Conservation (phyloP, 2,888 invertebrate genomes). For the Hyposoter didymator region DNA sequence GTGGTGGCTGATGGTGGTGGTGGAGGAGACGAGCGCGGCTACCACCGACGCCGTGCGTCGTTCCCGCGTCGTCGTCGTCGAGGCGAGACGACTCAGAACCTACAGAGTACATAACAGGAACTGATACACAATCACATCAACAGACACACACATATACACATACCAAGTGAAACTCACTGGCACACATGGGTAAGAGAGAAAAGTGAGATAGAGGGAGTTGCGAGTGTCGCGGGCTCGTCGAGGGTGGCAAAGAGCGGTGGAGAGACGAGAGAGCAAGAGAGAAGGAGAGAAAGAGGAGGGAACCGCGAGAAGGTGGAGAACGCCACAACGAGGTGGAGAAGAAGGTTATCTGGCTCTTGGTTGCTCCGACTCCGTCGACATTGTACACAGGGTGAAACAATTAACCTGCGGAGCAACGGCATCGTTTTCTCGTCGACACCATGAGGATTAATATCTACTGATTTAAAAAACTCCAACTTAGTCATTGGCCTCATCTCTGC, state of each 20-base stretch:
- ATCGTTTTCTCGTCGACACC: conserved; percentile 10
- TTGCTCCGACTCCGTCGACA: conserved; percentile 56
- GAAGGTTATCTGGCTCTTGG: conserved; percentile 64
- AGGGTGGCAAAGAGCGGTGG: conserved; percentile 51
- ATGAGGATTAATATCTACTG: background rate
- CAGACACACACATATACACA: background rate
- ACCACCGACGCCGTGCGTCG: conserved; percentile 67
- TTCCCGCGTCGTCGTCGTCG: conserved; percentile 65
- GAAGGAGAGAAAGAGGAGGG: conserved; percentile 37
- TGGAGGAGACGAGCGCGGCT: conserved; percentile 69
- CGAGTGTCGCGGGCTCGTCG: conserved; percentile 44
- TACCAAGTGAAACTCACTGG: background rate
- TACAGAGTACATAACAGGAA: conserved; percentile 32
- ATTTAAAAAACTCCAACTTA: background rate
- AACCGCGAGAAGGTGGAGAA: conserved; percentile 66
- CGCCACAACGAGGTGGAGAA: conserved; percentile 66
- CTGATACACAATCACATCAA: conserved; percentile 19
- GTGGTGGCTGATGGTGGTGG: conserved; percentile 68
- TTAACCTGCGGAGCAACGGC: conserved; percentile 30
- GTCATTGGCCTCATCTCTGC: background rate
- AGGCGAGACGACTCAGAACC: conserved; percentile 62
- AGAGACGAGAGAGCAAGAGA: conserved; percentile 48
- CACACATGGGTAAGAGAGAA: conserved; percentile 36
- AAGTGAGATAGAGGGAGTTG: conserved; percentile 55
- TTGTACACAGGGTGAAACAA: conserved; percentile 44